Base-by-base conservation (phyloP, 2,888 invertebrate genomes). In the Drosophila peninsularis region DNA sequence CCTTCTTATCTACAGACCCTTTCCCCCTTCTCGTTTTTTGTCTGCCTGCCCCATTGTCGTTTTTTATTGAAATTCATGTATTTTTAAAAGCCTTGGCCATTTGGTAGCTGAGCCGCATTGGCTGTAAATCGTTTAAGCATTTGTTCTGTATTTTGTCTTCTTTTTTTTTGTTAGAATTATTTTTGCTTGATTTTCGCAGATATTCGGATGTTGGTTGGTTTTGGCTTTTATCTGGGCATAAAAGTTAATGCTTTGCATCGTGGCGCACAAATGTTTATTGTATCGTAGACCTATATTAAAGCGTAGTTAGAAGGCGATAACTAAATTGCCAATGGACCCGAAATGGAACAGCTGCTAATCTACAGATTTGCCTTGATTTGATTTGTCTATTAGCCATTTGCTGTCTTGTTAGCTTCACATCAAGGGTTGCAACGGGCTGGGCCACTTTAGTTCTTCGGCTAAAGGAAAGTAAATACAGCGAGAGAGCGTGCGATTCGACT, bases 11-110 rank as follows among this genome's bases (percentile, higher is more conserved):
- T 88, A 69, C 71, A 45, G 78, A 67, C 77, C 82, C 72, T 79
- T 82, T 78, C 69, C 63, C 60, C 53, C 32, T 41, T 13, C 24
- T 21, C 27, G 50, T 14, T 37, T 42, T 47, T 60, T 24, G 39
- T 14, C 24, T 27, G 39, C 32, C 32, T 39, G 44, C 34, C 21
- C 61, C 69, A 78, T 72, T 80, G 76, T 68, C 81, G 87, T 86
- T 88, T 85, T 85, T 85, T 85, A 85, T 85, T 88, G 85, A 88
- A 86, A 85, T 86, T 85, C 89, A 88, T 85, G 85, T 79, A 88
- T 88, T 88, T 85, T 85, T 85, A 88, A 85, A 85, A 81, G 85
- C 88, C 71, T 52, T 39, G 70, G 65, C 76, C 74, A 76, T 78
- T 81, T 80, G 78, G 57, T 74, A 56, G 70, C 70, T 64, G 62